These are phyloP conservation scores for Apamea epomidion DNA, from an alignment of 2,888 invertebrate genomes.

Conservation along the genomic window DNA sequence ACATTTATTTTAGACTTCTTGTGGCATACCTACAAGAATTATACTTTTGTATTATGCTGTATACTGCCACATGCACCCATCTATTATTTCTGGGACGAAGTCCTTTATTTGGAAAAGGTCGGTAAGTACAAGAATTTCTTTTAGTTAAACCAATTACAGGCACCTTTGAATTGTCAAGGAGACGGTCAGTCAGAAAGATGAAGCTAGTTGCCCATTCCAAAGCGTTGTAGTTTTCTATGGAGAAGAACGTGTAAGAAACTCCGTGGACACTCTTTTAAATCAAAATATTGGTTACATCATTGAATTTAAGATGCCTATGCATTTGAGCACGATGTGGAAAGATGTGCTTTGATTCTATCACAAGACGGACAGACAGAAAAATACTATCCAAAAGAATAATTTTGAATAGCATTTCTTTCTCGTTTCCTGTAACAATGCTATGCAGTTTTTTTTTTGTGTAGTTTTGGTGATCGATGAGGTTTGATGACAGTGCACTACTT, in stretches of 20 bases:
- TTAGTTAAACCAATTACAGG: background rate
- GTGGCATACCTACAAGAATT: conserved; percentile 22
- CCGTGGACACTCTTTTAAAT: background rate
- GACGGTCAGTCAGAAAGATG: background rate
- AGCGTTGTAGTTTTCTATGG: background rate
- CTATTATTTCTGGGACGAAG: conserved; percentile 55
- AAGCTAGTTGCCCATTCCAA: background rate
- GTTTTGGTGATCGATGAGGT: no score
- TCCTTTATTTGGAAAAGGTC: conserved; percentile 39
- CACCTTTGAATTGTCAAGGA: background rate
- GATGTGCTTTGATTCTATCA: background rate
- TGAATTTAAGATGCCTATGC: no score
- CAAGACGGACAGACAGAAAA: background rate
- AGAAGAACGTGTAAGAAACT: background rate
- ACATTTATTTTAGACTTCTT: conserved; percentile 46
- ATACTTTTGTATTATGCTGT: conserved; percentile 3
- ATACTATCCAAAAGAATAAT: no score
- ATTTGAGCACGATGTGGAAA: background rate
- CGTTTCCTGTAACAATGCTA: no score
- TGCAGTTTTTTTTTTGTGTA: no score
- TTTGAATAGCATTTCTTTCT: no score
- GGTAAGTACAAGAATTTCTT: conserved; percentile 40
- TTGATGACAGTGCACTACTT: no score
- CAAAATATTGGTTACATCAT: background rate
- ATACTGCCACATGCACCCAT: conserved; percentile 55